These are phyloP conservation scores for Pseudococcus longispinus DNA, from an alignment of 2,888 invertebrate genomes.

Conservation along the genomic window DNA sequence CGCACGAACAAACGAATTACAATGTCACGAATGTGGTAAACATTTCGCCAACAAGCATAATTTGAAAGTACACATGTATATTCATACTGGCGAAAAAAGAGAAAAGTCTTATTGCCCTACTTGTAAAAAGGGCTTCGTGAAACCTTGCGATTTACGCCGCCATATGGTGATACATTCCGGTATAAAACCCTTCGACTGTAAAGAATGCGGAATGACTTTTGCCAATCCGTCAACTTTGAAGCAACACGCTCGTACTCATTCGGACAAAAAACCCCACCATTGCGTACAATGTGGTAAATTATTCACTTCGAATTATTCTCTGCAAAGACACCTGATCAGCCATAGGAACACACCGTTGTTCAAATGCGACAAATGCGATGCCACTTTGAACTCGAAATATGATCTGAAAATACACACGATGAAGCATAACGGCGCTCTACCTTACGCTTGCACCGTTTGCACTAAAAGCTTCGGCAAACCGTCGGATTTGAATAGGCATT, in stretches of 20 bases:
- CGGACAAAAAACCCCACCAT: slow-evolving; percentile 52
- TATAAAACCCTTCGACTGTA: slow-evolving; percentile 58
- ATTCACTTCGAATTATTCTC: slow-evolving; percentile 57
- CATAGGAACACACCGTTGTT: slow-evolving; percentile 58
- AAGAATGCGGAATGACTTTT: slow-evolving; percentile 59
- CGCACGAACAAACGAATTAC: slow-evolving; percentile 46
- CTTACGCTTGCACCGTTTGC: slow-evolving; percentile 59
- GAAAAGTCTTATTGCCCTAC: slow-evolving; percentile 58
- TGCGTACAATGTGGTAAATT: slow-evolving; percentile 57
- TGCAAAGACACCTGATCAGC: slow-evolving; percentile 58
- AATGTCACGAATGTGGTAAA: slow-evolving; percentile 59
- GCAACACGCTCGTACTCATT: slow-evolving; percentile 58
- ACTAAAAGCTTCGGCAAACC: slow-evolving; percentile 59
- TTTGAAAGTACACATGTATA: slow-evolving; percentile 58
- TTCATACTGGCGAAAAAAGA: slow-evolving; percentile 58
- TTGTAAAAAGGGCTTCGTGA: slow-evolving; percentile 59
- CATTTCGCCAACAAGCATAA: slow-evolving; percentile 59
- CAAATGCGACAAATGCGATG: slow-evolving; percentile 58
- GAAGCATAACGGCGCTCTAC: slow-evolving; percentile 58
- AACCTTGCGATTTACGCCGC: slow-evolving; percentile 58
- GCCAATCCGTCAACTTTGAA: slow-evolving; percentile 58
- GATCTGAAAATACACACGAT: slow-evolving; percentile 59
- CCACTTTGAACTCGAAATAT: slow-evolving; percentile 58
- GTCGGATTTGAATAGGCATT: slow-evolving; percentile 59
- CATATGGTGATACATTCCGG: slow-evolving; percentile 58